Evolutionary conservation across 1,140 invertebrate genomes (phyloP), one percentile per base, ranked within the genome.

Genomic region (Drosophila yakuba): DNA sequence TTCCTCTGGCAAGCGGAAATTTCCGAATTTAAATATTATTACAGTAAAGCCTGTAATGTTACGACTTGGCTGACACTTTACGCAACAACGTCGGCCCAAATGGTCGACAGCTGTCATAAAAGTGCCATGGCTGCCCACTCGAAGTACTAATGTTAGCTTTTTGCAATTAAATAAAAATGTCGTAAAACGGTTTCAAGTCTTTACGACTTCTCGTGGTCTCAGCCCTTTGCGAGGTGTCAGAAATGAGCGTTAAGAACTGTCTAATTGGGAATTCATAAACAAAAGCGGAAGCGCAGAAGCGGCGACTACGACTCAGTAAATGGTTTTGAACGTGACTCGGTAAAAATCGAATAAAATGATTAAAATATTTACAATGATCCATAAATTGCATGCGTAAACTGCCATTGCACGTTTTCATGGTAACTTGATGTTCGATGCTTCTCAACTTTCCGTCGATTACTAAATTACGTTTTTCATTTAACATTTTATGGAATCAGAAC

Each of bases 111-210:
- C 71, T 71, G 78, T 86, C 81, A 61, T 85, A 74, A 86, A 74
- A 73, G 52, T 32, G 48, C 35, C 50, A 45, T 43, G 54, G 32
- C 38, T 44, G 28, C 64, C 28, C 47, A 41, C 41, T 44, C 48
- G 12, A 50, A 67, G 75, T 59, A 57, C 55, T 64, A 77, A 73
- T 80, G 81, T 61, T 51, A 61, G 74, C 73, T 75, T 72, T 78
- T 78, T 78, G 82, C 81, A 86, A 85, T 85, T 85, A 86, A 81
- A 85, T 85, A 86, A 86, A 85, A 86, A 81, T 78, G 79, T 82
- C 81, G 82, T 85, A 86, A 85, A 85, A 81, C 74, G 52, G 63
- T 76, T 45, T n/a, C 56, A 36, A 48, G 55, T 52, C 52, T 86
- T 85, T 74, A 85, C 60, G 80, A 79, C 48, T 44, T 57, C 35